phyloP scores from a whole-genome alignment of 2,888 invertebrate genomes.

The Sceliomorpha sp. region DNA sequence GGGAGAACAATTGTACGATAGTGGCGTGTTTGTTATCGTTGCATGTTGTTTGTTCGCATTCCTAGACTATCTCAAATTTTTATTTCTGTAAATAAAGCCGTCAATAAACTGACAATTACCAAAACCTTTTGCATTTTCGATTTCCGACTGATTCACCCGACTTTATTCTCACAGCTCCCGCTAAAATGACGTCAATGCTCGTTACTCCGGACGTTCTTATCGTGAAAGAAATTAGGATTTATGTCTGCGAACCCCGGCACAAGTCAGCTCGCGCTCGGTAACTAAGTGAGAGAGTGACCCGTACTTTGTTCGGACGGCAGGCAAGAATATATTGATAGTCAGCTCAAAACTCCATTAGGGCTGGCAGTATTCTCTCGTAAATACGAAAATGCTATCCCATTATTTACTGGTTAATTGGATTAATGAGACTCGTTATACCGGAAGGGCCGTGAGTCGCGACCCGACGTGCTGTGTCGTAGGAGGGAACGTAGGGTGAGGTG shows the following conservation, averaged over 20 bases:
- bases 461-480: conserved; percentile 51
- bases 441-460: conserved; percentile 69
- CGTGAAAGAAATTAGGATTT: conserved; percentile 24
- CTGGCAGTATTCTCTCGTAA: conserved; percentile 78
- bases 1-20: too few relatives aligned
- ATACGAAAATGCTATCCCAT: conserved; percentile 80
- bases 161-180: too few relatives aligned
- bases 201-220: not conserved
- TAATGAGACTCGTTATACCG: conserved; percentile 80
- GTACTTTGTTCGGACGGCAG: conserved; percentile 72
- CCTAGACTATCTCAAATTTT: too few relatives aligned
- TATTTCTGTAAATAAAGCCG: too few relatives aligned
- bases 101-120: too few relatives aligned
- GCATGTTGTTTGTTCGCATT: too few relatives aligned
- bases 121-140: too few relatives aligned
- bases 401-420: conserved; percentile 81
- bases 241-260: conserved; percentile 19
- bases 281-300: conserved; percentile 79
- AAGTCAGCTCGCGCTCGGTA: conserved; percentile 54
- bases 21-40: too few relatives aligned
- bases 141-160: too few relatives aligned
- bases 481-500: conserved; percentile 51
- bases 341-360: conserved; percentile 80
- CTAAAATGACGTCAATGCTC: too few relatives aligned
- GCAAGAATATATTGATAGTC: conserved; percentile 80